phyloP scores from a whole-genome alignment of 2,888 invertebrate species.

The Drosophila hamatofila region DNA sequence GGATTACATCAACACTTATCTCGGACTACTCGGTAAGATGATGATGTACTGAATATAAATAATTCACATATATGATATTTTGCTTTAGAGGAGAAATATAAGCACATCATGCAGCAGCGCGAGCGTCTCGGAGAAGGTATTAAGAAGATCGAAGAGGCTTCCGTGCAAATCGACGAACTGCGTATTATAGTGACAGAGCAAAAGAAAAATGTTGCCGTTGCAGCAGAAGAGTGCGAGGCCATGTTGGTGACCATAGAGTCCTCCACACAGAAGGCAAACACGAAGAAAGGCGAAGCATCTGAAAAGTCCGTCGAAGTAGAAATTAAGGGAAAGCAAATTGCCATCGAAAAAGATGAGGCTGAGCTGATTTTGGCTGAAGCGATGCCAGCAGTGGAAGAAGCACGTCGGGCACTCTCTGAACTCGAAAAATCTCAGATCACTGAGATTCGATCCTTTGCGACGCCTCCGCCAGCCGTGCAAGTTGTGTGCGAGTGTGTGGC shows the following conservation, averaged over 20 bases:
- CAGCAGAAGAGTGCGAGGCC: slow-evolving; percentile 92
- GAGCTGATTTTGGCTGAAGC: slow-evolving; percentile 92
- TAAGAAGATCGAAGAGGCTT: slow-evolving; percentile 92
- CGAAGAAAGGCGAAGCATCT: slow-evolving; percentile 92
- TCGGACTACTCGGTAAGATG: slow-evolving; percentile 89
- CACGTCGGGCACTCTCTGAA: slow-evolving; percentile 91
- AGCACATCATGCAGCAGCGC: slow-evolving; percentile 81
- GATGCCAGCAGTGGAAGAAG: slow-evolving; percentile 93
- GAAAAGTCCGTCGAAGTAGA: slow-evolving; percentile 93
- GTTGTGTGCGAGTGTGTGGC: slow-evolving; percentile 95
- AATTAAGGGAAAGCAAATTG: slow-evolving; percentile 91
- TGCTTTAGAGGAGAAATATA: slow-evolving; percentile 81
- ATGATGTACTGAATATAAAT: slow-evolving; percentile 77
- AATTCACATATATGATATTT: not conserved
- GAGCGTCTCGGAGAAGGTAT: slow-evolving; percentile 84
- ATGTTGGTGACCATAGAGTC: slow-evolving; percentile 91
- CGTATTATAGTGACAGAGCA: slow-evolving; percentile 93
- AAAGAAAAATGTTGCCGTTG: slow-evolving; percentile 92
- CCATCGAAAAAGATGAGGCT: slow-evolving; percentile 93
- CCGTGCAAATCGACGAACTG: slow-evolving; percentile 91
- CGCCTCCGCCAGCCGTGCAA: slow-evolving; percentile 96
- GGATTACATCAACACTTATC: slow-evolving; percentile 93
- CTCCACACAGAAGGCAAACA: slow-evolving; percentile 89
- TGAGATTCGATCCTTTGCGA: slow-evolving; percentile 96
- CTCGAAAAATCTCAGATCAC: slow-evolving; percentile 96